phyloP scores from a whole-genome alignment of 2,113 vertebrate species.

The Nycticebus coucang region DNA sequence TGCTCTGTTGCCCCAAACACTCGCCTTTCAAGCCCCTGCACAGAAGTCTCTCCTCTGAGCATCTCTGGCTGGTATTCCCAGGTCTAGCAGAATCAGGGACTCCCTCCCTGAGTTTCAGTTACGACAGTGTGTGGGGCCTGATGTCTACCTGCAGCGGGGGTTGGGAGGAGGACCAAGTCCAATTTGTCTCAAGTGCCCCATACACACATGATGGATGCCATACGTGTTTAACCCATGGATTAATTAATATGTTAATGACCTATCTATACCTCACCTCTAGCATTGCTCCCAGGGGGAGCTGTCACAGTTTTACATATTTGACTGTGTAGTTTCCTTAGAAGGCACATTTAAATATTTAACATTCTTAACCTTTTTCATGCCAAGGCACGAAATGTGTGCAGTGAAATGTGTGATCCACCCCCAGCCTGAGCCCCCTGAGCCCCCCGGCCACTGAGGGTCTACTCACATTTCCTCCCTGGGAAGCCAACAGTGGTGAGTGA shows the following conservation, averaged over 20 bases:
- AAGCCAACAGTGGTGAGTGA: neutral
- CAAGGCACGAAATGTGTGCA: neutral
- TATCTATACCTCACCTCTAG: neutral
- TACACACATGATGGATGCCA: neutral
- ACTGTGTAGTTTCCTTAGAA: constrained; percentile 18
- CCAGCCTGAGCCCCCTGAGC: neutral
- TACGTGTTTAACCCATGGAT: neutral
- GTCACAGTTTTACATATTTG: neutral
- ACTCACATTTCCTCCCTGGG: rapidly evolving
- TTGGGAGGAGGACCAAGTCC: neutral
- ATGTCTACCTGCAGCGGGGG: neutral
- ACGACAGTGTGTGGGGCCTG: rapidly evolving
- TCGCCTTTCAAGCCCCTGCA: neutral
- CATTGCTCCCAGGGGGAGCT: neutral
- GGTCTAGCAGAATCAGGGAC: neutral
- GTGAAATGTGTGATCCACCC: neutral
- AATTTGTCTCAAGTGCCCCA: neutral
- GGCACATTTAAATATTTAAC: neutral
- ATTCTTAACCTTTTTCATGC: neutral
- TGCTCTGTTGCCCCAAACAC: neutral
- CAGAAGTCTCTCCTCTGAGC: neutral
- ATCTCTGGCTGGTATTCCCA: neutral
- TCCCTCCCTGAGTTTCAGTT: rapidly evolving
- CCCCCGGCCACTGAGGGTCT: neutral
- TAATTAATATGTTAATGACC: neutral